A percentile compares a stretch with the other conserved stretches of the same genome.
These are phyloP conservation scores for Pachliopta kotzebuea DNA, from an alignment of 2,888 invertebrate genomes.

Conservation along the genomic window DNA sequence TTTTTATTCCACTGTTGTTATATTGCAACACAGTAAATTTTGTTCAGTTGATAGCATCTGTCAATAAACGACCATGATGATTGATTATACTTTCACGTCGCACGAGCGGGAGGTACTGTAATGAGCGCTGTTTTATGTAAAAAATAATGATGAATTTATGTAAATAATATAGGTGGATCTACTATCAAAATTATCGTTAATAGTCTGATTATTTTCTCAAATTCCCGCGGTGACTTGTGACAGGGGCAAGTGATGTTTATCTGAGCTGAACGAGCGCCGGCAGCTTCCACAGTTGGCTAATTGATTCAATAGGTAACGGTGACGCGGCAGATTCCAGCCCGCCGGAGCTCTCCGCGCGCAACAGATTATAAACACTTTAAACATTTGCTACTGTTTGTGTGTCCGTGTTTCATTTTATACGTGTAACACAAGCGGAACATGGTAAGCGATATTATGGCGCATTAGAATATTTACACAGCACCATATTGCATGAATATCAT, in stretches of 20 bases:
- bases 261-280: conserved; percentile 1
- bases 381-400: neutral
- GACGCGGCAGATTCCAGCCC: conserved; percentile 23
- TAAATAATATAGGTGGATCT: too few species aligned
- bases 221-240: conserved; percentile 16
- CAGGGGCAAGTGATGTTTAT: conserved; percentile 23
- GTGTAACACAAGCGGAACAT: too few species aligned
- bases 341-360: conserved; percentile 4
- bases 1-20: too few species aligned
- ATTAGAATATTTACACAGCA: too few species aligned
- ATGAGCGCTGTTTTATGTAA: too few species aligned
- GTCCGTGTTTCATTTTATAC: neutral
- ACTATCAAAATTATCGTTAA: neutral
- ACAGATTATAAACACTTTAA: conserved; percentile 11
- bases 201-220: conserved; percentile 15
- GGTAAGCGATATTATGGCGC: too few species aligned
- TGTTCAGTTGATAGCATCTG: neutral
- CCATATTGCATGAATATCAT: too few species aligned
- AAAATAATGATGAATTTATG: too few species aligned
- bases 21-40: neutral
- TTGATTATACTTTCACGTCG: neutral
- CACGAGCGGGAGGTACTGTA: neutral
- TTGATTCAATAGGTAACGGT: conserved; percentile 25
- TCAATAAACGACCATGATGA: neutral
- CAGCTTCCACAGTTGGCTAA: conserved; percentile 23